These are phyloP conservation scores for Mamestra brassicae DNA, from an alignment of 2,888 invertebrate species.

Conservation along the genomic window DNA sequence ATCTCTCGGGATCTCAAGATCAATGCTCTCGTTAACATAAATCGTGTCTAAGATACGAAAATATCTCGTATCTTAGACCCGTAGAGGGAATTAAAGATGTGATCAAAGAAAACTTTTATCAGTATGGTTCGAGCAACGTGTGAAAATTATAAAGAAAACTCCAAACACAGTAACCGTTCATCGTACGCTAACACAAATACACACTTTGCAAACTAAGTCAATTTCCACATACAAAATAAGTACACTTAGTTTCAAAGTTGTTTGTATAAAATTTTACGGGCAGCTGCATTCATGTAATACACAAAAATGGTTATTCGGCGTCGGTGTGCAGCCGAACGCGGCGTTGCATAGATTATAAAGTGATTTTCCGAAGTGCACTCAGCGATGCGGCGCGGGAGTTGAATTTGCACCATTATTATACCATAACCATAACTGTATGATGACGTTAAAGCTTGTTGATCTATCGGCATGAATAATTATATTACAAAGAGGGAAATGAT, in stretches of 20 bases:
- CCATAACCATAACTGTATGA: conserved; percentile 69
- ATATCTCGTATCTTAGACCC: neutral
- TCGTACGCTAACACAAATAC: conserved; percentile 33
- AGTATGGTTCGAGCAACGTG: neutral
- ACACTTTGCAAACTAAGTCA: conserved; percentile 52
- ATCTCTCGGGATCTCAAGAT: conserved; percentile 2
- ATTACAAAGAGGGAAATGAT: conserved; percentile 26
- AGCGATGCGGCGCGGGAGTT: conserved; percentile 65
- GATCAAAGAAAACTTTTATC: neutral
- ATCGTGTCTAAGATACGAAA: neutral
- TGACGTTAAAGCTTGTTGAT: conserved; percentile 63
- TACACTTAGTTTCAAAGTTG: conserved; percentile 58
- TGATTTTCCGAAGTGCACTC: conserved; percentile 84
- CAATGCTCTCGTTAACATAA: neutral
- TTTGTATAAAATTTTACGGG: conserved; percentile 70
- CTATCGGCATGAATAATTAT: conserved; percentile 55
- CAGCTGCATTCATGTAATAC: conserved; percentile 64
- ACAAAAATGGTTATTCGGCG: conserved; percentile 77
- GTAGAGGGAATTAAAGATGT: neutral
- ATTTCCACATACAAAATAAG: conserved; percentile 57
- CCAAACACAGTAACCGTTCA: conserved; percentile 39
- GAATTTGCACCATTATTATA: conserved; percentile 74
- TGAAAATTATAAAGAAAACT: conserved; percentile 17
- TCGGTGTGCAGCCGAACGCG: conserved; percentile 63
- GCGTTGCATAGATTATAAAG: conserved; percentile 82